phyloP scores from a whole-genome alignment of 2,888 invertebrate genomes.

The Oasisia sp. region DNA sequence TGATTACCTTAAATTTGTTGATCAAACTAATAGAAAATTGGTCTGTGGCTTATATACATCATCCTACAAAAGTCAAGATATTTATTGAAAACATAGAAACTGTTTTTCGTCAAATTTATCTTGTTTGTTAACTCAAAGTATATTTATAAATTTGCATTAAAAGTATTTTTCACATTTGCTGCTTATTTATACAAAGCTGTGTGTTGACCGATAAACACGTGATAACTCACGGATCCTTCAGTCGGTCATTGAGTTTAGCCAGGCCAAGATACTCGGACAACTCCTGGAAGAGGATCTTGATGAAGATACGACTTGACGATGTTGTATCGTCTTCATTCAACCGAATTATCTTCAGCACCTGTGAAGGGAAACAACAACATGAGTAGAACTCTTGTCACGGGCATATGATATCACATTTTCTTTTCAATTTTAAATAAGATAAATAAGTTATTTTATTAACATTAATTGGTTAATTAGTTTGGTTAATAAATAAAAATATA shows the following conservation, averaged over 20 bases:
- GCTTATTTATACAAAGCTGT: not conserved
- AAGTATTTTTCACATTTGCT: not conserved
- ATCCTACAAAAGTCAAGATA: too few species aligned
- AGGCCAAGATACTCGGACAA: conserved; percentile 96
- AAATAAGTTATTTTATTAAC: too few species aligned
- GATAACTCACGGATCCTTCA: conserved; percentile 86
- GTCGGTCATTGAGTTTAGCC: conserved; percentile 86
- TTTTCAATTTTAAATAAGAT: too few species aligned
- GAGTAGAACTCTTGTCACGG: not conserved
- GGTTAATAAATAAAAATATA: too few species aligned
- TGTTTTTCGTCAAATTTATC: too few species aligned
- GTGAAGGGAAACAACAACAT: conserved; percentile 17
- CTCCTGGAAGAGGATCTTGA: conserved; percentile 95
- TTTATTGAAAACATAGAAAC: too few species aligned
- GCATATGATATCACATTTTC: not conserved
- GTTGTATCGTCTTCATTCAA: conserved; percentile 97
- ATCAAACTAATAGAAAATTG: too few species aligned
- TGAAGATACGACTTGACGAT: conserved; percentile 95
- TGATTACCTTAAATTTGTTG: too few species aligned
- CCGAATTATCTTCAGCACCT: conserved; percentile 86
- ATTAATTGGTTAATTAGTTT: too few species aligned
- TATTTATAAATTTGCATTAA: too few species aligned
- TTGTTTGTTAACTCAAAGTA: too few species aligned
- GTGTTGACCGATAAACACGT: not conserved
- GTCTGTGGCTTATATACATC: too few species aligned